Evolutionary conservation across 2,113 vertebrate species (phyloP).

Genomic region (Mystacornis crossleyi): DNA sequence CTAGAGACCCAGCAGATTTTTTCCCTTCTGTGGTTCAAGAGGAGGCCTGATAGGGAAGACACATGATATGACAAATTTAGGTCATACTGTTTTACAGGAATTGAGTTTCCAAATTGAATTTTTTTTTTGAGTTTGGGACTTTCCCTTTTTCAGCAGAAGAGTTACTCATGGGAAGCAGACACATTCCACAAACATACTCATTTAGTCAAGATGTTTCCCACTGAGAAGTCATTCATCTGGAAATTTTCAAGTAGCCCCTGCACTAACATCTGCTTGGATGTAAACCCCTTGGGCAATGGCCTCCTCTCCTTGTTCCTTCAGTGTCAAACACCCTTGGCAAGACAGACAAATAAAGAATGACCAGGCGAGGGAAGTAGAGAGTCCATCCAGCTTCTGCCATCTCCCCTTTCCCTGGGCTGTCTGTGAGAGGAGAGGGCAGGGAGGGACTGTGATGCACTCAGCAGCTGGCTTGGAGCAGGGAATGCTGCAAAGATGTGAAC

Average conservation of each 20-base stretch:
- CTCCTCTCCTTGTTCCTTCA: neutral
- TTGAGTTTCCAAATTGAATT: neutral
- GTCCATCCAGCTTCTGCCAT: neutral
- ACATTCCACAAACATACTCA: neutral
- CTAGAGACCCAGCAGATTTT: neutral
- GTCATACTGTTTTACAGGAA: neutral
- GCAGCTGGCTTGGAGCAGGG: neutral
- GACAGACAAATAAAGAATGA: neutral
- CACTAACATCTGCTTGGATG: neutral
- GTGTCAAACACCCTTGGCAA: neutral
- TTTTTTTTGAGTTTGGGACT: neutral
- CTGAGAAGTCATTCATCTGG: neutral
- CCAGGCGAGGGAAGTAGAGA: neutral
- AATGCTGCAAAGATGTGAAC: neutral
- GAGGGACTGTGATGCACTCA: fast-evolving
- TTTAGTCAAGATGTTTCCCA: neutral
- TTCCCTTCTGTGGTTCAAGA: neutral
- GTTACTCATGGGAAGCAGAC: neutral
- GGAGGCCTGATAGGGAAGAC: neutral
- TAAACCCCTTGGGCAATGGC: neutral
- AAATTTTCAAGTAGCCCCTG: neutral
- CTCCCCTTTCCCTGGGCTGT: neutral
- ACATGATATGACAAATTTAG: neutral
- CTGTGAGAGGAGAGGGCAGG: neutral
- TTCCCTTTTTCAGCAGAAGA: neutral